phyloP scores from a whole-genome alignment of 37 sponge, comb jelly and placozoan species.

The Halisarca cf. caerulea region DNA sequence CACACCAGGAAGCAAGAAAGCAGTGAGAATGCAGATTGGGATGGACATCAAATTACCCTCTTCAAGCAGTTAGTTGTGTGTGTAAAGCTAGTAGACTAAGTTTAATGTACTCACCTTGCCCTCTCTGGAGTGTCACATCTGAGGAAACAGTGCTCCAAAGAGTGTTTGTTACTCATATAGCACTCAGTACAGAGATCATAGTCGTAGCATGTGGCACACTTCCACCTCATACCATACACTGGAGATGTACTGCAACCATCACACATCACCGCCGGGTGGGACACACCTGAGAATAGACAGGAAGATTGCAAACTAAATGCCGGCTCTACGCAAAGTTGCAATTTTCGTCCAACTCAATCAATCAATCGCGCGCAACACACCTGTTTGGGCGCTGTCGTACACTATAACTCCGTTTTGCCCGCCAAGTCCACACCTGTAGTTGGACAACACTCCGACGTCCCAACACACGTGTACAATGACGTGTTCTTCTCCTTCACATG shows the following conservation, averaged over 20 bases:
- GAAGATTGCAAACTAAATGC: too few species aligned
- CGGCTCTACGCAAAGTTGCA: too few species aligned
- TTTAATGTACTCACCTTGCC: conserved; percentile 28
- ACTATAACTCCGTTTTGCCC: conserved; percentile 67
- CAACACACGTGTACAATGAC: conserved; percentile 89
- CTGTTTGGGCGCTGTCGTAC: conserved; percentile 60
- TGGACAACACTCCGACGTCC: conserved; percentile 78
- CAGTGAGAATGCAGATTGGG: neutral
- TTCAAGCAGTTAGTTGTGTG: too few species aligned
- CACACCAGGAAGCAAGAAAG: too few species aligned
- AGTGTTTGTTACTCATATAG: conserved; percentile 79
- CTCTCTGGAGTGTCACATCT: conserved; percentile 45
- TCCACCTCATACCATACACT: conserved; percentile 82
- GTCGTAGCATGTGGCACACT: conserved; percentile 82
- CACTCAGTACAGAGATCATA: conserved; percentile 86
- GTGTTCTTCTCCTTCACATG: neutral
- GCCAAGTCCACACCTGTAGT: conserved; percentile 69
- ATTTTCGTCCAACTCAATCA: too few species aligned
- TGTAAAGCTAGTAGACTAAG: too few species aligned
- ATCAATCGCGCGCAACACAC: neutral
- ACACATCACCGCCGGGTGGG: conserved; percentile 51
- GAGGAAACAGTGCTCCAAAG: conserved; percentile 69
- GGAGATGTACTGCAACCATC: conserved; percentile 50
- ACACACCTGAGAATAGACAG: conserved; percentile 23
- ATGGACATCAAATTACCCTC: neutral